These are phyloP conservation scores for Furnarius figulus DNA, from an alignment of 2,113 vertebrate species.

Conservation along the genomic window DNA sequence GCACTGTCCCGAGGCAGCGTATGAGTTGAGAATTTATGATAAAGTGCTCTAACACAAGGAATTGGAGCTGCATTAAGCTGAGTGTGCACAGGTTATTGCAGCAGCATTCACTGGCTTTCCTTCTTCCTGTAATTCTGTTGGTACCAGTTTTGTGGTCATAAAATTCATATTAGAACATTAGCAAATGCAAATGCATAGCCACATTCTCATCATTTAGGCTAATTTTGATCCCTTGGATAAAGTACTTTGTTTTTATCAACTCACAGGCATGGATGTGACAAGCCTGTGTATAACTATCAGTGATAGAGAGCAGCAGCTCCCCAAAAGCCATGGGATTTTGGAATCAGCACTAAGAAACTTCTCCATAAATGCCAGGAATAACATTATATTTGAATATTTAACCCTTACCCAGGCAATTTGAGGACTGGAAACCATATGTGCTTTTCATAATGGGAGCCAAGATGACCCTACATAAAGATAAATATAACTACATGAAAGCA, in stretches of 20 bases:
- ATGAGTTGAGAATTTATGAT: background rate
- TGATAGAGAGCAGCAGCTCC: conserved; percentile 42
- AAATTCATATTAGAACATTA: background rate
- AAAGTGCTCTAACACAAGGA: background rate
- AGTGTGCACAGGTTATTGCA: background rate
- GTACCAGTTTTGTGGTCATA: background rate
- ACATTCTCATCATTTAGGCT: background rate
- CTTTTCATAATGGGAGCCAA: conserved; percentile 48
- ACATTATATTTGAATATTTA: conserved; percentile 69
- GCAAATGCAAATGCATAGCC: background rate
- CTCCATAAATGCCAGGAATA: conserved; percentile 67
- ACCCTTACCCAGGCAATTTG: conserved; percentile 65
- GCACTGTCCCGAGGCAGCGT: background rate
- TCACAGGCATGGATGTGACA: conserved; percentile 5
- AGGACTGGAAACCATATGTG: conserved; percentile 68
- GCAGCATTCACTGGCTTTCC: background rate
- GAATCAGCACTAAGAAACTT: conserved; percentile 51
- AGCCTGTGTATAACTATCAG: conserved; percentile 26
- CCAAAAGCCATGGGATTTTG: conserved; percentile 48
- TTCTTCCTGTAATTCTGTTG: background rate
- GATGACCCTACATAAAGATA: conserved; percentile 67
- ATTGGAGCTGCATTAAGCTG: background rate
- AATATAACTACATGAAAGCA: conserved; percentile 65
- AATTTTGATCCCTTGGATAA: background rate
- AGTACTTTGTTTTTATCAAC: background rate